phyloP scores from a whole-genome alignment of 64 coral and sea anemone genomes.

The Anthopleura sola region DNA sequence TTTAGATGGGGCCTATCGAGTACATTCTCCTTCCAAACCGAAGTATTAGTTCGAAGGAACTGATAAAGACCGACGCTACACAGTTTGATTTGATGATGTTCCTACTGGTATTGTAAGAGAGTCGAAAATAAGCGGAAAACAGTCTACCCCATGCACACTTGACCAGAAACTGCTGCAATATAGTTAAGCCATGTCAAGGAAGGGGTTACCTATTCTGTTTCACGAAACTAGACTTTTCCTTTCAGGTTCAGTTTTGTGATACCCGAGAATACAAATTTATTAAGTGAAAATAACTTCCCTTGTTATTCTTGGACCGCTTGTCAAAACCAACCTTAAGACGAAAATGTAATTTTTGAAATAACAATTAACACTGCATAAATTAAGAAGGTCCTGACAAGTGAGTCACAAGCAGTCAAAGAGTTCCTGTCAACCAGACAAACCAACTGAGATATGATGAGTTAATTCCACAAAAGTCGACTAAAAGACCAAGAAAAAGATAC shows the following conservation, averaged over 20 bases:
- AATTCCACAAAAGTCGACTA: slow-evolving; percentile 6
- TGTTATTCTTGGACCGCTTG: background rate
- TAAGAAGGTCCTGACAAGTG: slow-evolving; percentile 3
- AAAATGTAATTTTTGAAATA: background rate
- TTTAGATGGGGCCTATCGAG: too few species aligned
- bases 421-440: background rate
- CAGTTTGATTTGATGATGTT: too few species aligned
- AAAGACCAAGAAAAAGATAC: slow-evolving; percentile 13
- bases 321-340: background rate
- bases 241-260: background rate
- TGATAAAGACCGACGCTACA: too few species aligned
- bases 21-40: too few species aligned
- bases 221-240: background rate
- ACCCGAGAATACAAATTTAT: background rate
- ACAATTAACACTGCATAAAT: slow-evolving; percentile 10
- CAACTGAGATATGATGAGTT: slow-evolving; percentile 1
- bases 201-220: too few species aligned
- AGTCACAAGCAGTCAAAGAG: background rate
- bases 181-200: too few species aligned
- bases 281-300: background rate
- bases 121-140: too few species aligned
- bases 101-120: too few species aligned
- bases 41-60: too few species aligned
- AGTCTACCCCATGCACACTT: too few species aligned
- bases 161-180: too few species aligned